Base-by-base conservation (phyloP, 2,888 invertebrate species). In the Ectobius pallidus region DNA sequence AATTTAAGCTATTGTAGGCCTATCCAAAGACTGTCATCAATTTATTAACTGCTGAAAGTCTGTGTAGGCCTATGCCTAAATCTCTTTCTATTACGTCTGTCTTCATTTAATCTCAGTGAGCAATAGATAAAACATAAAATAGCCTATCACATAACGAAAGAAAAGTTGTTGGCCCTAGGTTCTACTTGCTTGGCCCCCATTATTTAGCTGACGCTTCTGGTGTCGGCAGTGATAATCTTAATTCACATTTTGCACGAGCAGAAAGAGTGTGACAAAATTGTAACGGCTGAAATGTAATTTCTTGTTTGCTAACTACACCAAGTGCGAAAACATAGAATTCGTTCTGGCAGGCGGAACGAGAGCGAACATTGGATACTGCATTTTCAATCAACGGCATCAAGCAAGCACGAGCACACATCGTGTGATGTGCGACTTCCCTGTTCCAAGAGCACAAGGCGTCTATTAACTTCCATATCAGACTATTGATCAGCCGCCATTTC, bases 341-440 rank as follows among this genome's bases (percentile, higher is more conserved):
- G 25, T 52, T 52, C 14, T 52, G 52, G 25, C 52, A 52, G 52
- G 52, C 25, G 52, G 52, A 52, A 25, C 52, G 52, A 52, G 25
- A 52, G 11, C 4, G 52, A 25, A 52, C 52, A 52, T 6, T 22
- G 52, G 22, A 16, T 25, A 25, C 25, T 52, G 52, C 52, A 52
- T 52, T 52, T 52, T 52, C 52, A 52, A 52, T 52, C 52, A 52
- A 25, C 52, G 52, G 25, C 52, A 25, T 52, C 52, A 52, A 25
- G 52, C 52, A 52, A 52, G 52, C 14, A 25, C 25, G 20, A 25
- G 22, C 25, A 1, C 52, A 22, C 11, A 9, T 25, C 25, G 25
- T 52, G 52, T 49, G 7, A 39, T 3, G 52, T 52, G 52, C 0
- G 11, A 52, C 52, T 25, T 52, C 14, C 0, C 16, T 25, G 25